Conservation (phyloP, 2,888 invertebrate species). For the Hetaerina titia region DNA sequence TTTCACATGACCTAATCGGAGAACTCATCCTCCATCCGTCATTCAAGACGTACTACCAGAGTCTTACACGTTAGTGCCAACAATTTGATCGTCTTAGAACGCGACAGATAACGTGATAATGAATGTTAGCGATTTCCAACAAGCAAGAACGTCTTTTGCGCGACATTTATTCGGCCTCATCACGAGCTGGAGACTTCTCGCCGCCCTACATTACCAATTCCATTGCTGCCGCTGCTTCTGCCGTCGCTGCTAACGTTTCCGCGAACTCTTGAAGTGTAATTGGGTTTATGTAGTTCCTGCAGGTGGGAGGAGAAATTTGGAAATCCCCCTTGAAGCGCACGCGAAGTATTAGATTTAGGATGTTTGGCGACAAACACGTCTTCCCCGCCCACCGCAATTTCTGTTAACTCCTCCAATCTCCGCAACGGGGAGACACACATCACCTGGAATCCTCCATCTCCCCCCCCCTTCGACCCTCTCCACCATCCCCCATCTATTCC, state of each 20-base stretch:
- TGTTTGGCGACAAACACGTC: neutral
- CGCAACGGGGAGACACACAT: neutral
- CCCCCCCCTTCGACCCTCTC: neutral
- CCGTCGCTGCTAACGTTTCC: neutral
- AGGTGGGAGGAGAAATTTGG: neutral
- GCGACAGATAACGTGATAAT: neutral
- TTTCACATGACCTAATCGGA: neutral
- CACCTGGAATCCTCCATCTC: neutral
- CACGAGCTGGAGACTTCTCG: slow-evolving; percentile 1
- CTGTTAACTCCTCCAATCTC: neutral
- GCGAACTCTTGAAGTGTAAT: neutral
- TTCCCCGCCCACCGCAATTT: neutral
- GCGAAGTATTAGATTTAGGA: neutral
- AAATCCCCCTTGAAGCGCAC: neutral
- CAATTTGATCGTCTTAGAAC: neutral
- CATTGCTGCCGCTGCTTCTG: neutral
- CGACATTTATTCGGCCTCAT: neutral
- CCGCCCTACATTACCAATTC: slow-evolving; percentile 17
- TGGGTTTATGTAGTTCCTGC: neutral
- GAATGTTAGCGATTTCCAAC: neutral
- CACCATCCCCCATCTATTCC: neutral
- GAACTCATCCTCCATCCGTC: neutral
- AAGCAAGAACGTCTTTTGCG: neutral
- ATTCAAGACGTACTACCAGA: neutral
- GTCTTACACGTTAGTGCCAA: neutral